Evolutionary conservation across 2,888 invertebrate species (phyloP), one percentile per base, ranked within the genome.

Genomic region (Xestia ashworthii): DNA sequence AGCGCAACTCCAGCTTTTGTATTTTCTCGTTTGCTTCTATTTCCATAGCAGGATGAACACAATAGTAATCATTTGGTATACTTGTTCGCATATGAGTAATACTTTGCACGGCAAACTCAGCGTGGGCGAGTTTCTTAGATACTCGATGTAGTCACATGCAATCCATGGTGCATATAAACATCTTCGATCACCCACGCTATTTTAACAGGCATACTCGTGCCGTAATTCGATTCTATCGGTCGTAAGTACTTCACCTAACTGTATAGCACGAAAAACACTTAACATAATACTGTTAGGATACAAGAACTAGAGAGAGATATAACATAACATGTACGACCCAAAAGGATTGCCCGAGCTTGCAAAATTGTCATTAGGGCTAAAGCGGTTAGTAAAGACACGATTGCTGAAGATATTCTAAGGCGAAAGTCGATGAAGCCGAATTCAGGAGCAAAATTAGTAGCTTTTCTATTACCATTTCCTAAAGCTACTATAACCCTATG

Each of bases 41-140:
- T 75, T 78, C 71, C 53, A 74, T 73, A 62, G 32, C 60, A 67
- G 44, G 46, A 50, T 60, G 71, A 75, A 64, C 68, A 80, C 76
- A 79, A 79, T 70, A 78, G 64, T 68, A 64, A 76, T 84, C 66
- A 72, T 86, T 86, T 76, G 62, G 74, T 87, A 73, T 58, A 75
- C 76, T 70, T 76, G 71, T 74, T 44, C 70, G 53, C 55, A 41
- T 79, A 76, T 58, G 53, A 74, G 68, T 62, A 74, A 78, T 50
- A 58, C 74, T 53, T 32, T 71, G 76, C 60, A 64, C n/a, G 58
- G 69, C 53, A 64, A 69, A 58, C 44, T 77, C 66, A 46, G 73
- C 72, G 85, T 86, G 82, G 89, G 89, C 78, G 86, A 78, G 71
- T 78, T 77, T 80, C 86, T 81, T 64, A 87, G 81, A 86, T 78